A percentile compares a stretch with the other conserved stretches of the same genome.
Evolutionary conservation across 2,888 invertebrate genomes (phyloP).

Genomic region (Melangyna quadrimaculata): DNA sequence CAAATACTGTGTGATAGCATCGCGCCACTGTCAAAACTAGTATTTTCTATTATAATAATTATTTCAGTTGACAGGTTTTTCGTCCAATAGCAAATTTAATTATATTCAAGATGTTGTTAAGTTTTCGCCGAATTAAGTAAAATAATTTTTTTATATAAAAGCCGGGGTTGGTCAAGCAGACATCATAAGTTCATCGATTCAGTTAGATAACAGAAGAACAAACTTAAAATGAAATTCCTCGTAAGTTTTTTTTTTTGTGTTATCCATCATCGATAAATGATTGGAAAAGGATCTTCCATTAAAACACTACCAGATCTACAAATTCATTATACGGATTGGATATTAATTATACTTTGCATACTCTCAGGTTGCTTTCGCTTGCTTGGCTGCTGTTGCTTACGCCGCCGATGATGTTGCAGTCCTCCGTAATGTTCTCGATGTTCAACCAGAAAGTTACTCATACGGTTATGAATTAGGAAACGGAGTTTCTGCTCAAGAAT

Average conservation of each 20-base stretch:
- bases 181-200: slow-evolving; percentile 65
- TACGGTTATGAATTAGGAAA: slow-evolving; percentile 75
- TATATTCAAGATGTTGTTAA: slow-evolving; percentile 33
- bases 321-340: not conserved
- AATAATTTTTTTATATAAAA: slow-evolving; percentile 60
- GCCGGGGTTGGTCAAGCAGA: slow-evolving; percentile 20
- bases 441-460: slow-evolving; percentile 75
- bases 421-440: slow-evolving; percentile 74
- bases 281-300: not conserved
- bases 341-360: slow-evolving; percentile 5
- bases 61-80: slow-evolving; percentile 65
- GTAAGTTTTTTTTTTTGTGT: slow-evolving; percentile 49
- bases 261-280: not conserved
- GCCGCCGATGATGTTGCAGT: slow-evolving; percentile 75
- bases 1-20: too few relatives aligned
- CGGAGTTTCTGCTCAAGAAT: slow-evolving; percentile 73
- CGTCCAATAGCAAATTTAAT: slow-evolving; percentile 33
- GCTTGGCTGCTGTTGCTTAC: slow-evolving; percentile 74
- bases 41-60: slow-evolving; percentile 56
- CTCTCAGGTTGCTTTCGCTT: slow-evolving; percentile 76
- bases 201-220: slow-evolving; percentile 62
- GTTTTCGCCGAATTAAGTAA: slow-evolving; percentile 13
- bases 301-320: not conserved
- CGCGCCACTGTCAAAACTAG: too few relatives aligned
- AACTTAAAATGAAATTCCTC: slow-evolving; percentile 57